Conservation (phyloP, 35 echinoderm and acorn worm genomes). For the Apostichopus californicus region DNA sequence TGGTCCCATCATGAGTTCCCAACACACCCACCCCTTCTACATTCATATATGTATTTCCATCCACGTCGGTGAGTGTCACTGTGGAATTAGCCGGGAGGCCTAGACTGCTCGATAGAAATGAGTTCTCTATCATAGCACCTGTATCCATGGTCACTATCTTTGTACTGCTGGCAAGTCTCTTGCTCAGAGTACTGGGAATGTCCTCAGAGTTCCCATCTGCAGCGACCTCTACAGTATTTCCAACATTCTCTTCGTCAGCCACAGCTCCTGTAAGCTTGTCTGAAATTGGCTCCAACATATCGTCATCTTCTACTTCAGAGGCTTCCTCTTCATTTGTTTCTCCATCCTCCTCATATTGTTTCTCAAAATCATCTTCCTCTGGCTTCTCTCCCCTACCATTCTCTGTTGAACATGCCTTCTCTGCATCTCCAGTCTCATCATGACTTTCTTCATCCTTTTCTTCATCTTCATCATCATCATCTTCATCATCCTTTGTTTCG, state of each 20-base stretch:
- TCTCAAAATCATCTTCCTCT: background rate
- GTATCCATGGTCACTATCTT: background rate
- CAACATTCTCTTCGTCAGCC: constrained; percentile 16
- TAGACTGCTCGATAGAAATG: background rate
- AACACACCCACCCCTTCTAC: constrained; percentile 16
- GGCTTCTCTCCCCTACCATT: background rate
- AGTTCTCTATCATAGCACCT: background rate
- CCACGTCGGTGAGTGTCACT: constrained; percentile 17
- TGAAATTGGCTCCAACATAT: background rate
- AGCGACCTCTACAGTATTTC: constrained; percentile 27
- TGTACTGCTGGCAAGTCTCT: background rate
- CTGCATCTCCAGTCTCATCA: background rate
- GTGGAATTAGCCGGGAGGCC: background rate
- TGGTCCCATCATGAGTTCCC: background rate
- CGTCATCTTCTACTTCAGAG: background rate
- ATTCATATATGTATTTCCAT: background rate
- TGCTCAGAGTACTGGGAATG: background rate
- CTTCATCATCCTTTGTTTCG: background rate
- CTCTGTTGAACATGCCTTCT: background rate
- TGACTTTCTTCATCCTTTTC: background rate
- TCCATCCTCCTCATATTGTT: too few relatives aligned
- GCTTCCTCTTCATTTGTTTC: too few relatives aligned
- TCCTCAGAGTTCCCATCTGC: background rate
- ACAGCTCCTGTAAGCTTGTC: background rate
- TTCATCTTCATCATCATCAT: background rate